phyloP scores from a whole-genome alignment of 2,797 vertebrate species.

The Sorex maritimensis region DNA sequence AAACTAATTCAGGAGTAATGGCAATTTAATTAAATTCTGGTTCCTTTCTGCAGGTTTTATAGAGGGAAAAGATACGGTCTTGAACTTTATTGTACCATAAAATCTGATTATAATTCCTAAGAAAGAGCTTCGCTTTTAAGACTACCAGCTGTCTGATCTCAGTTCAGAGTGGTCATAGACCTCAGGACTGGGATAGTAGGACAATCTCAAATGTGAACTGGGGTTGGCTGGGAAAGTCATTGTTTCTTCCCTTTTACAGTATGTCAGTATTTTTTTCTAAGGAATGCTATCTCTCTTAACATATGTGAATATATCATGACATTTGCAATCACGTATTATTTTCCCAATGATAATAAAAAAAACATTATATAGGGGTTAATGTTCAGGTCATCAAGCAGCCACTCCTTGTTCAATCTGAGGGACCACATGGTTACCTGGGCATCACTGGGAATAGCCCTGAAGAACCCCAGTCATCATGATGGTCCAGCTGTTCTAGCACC shows the following conservation, averaged over 20 bases:
- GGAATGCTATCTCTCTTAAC: not conserved
- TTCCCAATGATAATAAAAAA: slow-evolving; percentile 12
- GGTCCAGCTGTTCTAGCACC: no score
- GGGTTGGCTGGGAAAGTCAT: not conserved
- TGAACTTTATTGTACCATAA: slow-evolving; percentile 77
- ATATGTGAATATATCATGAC: not conserved
- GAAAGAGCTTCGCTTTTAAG: slow-evolving; percentile 62
- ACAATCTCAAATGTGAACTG: not conserved
- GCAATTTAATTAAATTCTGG: slow-evolving; percentile 80
- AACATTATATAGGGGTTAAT: not conserved
- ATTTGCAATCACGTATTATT: slow-evolving; percentile 2
- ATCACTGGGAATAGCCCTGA: no score
- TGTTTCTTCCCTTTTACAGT: not conserved
- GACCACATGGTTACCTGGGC: no score
- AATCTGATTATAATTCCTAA: slow-evolving; percentile 73
- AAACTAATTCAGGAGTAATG: slow-evolving; percentile 76
- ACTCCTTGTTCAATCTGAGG: no score
- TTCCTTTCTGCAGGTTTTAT: slow-evolving; percentile 76
- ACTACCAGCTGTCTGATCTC: slow-evolving; percentile 64
- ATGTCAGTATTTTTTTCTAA: not conserved
- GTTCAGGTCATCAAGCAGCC: not conserved
- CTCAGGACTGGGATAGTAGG: not conserved
- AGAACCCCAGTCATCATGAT: no score
- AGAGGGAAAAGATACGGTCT: slow-evolving; percentile 72
- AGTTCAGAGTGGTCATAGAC: slow-evolving; percentile 29